Evolutionary conservation across 2,113 vertebrate species (phyloP).

Genomic region (Macquaria ambigua): DNA sequence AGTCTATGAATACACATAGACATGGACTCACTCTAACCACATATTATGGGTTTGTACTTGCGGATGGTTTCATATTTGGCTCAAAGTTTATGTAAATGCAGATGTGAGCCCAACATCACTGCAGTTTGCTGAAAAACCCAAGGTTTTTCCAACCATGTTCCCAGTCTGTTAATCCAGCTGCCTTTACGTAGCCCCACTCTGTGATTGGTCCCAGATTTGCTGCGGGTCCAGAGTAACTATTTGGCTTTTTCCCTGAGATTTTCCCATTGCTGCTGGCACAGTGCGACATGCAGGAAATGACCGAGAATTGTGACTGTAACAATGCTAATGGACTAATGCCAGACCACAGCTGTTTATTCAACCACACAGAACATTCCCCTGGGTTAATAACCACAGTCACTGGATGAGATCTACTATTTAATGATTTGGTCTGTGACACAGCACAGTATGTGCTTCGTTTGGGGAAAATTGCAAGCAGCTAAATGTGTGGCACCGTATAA

Average conservation of each 20-base stretch:
- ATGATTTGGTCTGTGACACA: slow-evolving; percentile 58
- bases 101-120: slow-evolving; percentile 72
- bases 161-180: slow-evolving; percentile 68
- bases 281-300: slow-evolving; percentile 67
- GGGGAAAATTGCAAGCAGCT: slow-evolving; percentile 45
- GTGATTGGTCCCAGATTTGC: slow-evolving; percentile 76
- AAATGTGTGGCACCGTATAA: slow-evolving; percentile 33
- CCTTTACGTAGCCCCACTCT: slow-evolving; percentile 50
- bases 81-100: slow-evolving; percentile 73
- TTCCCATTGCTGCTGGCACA: slow-evolving; percentile 66
- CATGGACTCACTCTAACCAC: slow-evolving; percentile 67
- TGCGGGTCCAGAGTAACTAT: slow-evolving; percentile 53
- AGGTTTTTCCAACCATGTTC: slow-evolving; percentile 77
- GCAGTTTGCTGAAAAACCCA: slow-evolving; percentile 64
- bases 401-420: slow-evolving; percentile 58
- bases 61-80: slow-evolving; percentile 76
- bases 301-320: slow-evolving; percentile 73
- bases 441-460: slow-evolving; percentile 61
- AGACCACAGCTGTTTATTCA: slow-evolving; percentile 69
- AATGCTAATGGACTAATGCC: slow-evolving; percentile 66
- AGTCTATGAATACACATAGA: slow-evolving; percentile 78
- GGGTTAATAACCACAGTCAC: slow-evolving; percentile 75
- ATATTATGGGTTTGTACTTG: slow-evolving; percentile 78
- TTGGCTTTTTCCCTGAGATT: slow-evolving; percentile 56
- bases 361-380: slow-evolving; percentile 66